Conservation (phyloP, 2,888 invertebrate species). For the Andrena fulva region DNA sequence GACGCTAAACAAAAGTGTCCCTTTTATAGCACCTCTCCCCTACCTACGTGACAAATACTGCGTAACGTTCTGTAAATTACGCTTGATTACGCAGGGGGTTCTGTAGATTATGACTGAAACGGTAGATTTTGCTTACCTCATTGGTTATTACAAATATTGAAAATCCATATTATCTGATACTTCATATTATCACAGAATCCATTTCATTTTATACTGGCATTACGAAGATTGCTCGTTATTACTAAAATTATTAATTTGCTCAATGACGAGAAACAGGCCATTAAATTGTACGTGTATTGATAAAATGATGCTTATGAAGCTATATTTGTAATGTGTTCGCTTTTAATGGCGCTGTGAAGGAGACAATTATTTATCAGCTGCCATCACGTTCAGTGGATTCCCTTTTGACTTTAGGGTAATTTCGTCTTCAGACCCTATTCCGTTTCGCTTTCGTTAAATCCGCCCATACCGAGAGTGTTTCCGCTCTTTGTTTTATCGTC, state of each 20-base stretch:
- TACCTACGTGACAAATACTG: too few relatives aligned
- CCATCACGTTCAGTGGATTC: background rate
- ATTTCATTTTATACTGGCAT: background rate
- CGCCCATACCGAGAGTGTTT: background rate
- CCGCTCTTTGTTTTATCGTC: constrained; percentile 15
- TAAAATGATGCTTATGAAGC: background rate
- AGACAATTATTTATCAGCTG: constrained; percentile 12
- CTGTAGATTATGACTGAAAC: too few relatives aligned
- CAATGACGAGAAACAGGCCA: background rate
- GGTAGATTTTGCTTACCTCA: background rate
- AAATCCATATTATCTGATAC: background rate
- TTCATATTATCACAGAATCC: background rate
- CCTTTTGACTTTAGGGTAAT: constrained; percentile 6
- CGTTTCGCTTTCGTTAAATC: constrained; percentile 30
- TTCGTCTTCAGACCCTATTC: background rate
- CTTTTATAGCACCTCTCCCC: too few relatives aligned
- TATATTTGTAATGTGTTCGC: background rate
- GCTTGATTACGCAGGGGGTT: too few relatives aligned
- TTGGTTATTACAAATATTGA: background rate
- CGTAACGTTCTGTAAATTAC: too few relatives aligned
- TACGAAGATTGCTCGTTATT: background rate
- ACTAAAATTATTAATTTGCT: background rate
- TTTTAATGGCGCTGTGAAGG: background rate
- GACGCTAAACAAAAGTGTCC: too few relatives aligned
- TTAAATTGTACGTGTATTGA: background rate